phyloP scores from a whole-genome alignment of 2,797 vertebrate species.

The Labeo calbasu region DNA sequence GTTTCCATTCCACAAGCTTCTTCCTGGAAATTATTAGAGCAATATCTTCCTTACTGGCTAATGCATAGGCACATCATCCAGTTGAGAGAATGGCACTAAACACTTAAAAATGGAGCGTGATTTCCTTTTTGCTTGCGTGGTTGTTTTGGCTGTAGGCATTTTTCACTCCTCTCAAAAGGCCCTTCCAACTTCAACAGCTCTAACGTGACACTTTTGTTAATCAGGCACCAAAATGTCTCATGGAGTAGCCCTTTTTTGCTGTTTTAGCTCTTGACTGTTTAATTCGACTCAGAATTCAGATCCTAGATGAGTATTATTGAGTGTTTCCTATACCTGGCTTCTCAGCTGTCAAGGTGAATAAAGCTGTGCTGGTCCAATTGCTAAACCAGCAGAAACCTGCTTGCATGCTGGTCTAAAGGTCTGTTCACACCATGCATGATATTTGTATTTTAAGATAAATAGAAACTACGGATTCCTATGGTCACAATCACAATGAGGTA shows the following conservation, averaged over 20 bases:
- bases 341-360: too few relatives aligned
- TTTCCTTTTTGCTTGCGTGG: neutral
- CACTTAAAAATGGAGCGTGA: neutral
- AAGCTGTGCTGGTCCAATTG: neutral
- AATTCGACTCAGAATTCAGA: slow-evolving; percentile 16
- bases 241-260: neutral
- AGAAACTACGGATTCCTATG: neutral
- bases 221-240: neutral
- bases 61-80: neutral
- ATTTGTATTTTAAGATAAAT: neutral
- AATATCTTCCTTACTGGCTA: slow-evolving; percentile 9
- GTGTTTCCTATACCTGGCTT: neutral
- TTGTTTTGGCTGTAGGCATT: slow-evolving; percentile 45
- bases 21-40: slow-evolving; percentile 23
- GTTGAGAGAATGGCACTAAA: slow-evolving; percentile 6
- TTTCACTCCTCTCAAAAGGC: neutral
- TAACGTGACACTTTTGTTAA: slow-evolving; percentile 24
- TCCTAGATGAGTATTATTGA: neutral
- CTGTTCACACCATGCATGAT: neutral
- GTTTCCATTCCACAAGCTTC: neutral
- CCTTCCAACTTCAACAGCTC: slow-evolving; percentile 32
- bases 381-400: neutral
- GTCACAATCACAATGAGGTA: neutral
- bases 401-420: neutral
- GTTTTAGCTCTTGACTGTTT: neutral